Evolutionary conservation across 1,140 invertebrate species (phyloP), one percentile per base, ranked within the genome.

Genomic region (Drosophila navojoa): DNA sequence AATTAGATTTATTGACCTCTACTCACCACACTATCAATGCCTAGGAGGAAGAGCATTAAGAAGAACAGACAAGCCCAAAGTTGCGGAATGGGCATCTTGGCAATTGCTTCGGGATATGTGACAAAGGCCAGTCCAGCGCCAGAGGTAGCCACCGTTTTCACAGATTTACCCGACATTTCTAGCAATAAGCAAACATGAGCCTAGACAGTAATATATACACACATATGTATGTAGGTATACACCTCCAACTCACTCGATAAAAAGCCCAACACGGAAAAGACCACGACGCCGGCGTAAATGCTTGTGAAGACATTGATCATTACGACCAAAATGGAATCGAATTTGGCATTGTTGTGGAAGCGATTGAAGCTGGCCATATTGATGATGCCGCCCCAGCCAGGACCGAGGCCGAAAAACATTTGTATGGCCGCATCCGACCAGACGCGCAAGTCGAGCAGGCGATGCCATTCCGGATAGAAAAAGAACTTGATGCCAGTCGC

Each of bases 181-280:
- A 32, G 7, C 32, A 32, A 16, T 22, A n/a, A 35, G 5, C 32
- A 32, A 32, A 9, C 6, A 32, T 9, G 9, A 32, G 19, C 3
- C 29, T 32, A 32, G 2, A 32, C 1, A 29, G 27, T 29, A 29
- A 3, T 29, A 29, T 29, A 3, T 4, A 27, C 2, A 27, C 25
- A 27, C n/a, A n/a, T n/a, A n/a, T n/a, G 2, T 22, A 22, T 22
- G 1, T 29, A 29, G 5, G 6, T 32, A 32, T 32, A 32, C 2
- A 0, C 6, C 32, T 32, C 32, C 9, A n/a, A 54, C 63, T 78
- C 58, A 92, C 87, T 25, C 7, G 97, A 95, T 94, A 98, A 97
- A 91, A 98, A 99, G 1, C 98, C 98, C 10, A 99, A 93, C 57
- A 98, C 97, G 0, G 97, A 97, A 93, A 99, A 99, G 19, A 99